Base-by-base conservation (phyloP, 2,888 invertebrate species). In the Megamerina dolium region DNA sequence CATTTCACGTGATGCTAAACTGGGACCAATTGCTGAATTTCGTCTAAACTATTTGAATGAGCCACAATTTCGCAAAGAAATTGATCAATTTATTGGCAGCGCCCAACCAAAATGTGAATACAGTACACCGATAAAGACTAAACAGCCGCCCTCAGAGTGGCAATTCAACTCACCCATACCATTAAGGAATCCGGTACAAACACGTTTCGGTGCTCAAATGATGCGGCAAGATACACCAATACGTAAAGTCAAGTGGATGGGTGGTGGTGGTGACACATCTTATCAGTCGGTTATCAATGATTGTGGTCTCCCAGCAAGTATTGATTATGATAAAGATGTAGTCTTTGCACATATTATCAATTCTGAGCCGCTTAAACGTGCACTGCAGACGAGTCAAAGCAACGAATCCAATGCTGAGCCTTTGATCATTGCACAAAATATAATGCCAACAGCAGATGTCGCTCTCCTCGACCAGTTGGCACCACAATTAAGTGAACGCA, bases 21-120 rank as follows among this genome's bases (percentile, higher is more conserved):
- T 80, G 23, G 75, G 76, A 32, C 79, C 79, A 0, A 77, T 80
- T 14, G 73, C 76, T 38, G 71, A 75, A 13, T 78, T 80, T 56
- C 73, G 79, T 21, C 76, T 76, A n/a, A 78, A 79, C 50, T 79
- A 76, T 54, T 69, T 75, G 32, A 70, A 61, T 20, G 77, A 78
- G 58, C 73, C 76, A 21, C 74, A 75, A 50, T 79, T 78, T 37
- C 74, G 72, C 52, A 74, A 76, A 2, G 78, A 79, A 60, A 74
- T 76, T 0, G 74, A 73, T 48, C 50, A n/a, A 47, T n/a, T n/a
- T n/a, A 29, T 53, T 43, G 34, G 48, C 51, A 13, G 54, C 56
- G n/a, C 57, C 6, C 53, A 2, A 37, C 51, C 3, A 56, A 54
- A 32, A 40, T 42, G 2, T 51, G 50, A 42, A 20, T 32, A 32